Base-by-base conservation (phyloP, 1,140 invertebrate genomes). In the Drosophila chauvacae region DNA sequence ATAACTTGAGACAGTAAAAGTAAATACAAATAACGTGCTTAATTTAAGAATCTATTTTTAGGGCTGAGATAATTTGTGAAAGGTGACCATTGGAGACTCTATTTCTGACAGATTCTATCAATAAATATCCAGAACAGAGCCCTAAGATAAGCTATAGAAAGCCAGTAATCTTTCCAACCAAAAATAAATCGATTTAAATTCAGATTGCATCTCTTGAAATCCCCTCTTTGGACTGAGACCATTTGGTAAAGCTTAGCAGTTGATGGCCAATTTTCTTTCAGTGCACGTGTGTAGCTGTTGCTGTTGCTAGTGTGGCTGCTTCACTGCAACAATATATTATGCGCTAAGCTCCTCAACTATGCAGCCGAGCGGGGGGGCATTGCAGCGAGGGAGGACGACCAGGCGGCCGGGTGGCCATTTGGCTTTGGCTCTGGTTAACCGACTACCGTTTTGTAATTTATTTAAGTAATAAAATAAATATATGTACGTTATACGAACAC, bases 391-490 rank as follows among this genome's bases (percentile, higher is more conserved):
- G 33, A 20, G 50, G 37, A 45, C 39, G n/a, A 50, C 45, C 35
- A 45, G 41, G 45, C 48, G 47, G 55, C 47, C 45, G 42, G 68
- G 48, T 71, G 81, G 80, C 81, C 80, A 79, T 87, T 82, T 86
- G 79, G 83, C 84, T 83, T 71, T 83, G 80, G 77, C 85, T 80
- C 72, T 78, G 84, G 84, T 88, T 90, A 88, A 88, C 84, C 84
- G 81, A 88, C 84, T 75, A 88, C 80, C 85, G 82, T 88, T 88
- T 88, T 88, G 84, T 88, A 88, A 88, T 88, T 88, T 88, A 88
- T 88, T 88, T 88, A 88, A 88, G 84, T 88, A 88, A 88, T 88
- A 88, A 88, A 88, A 88, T 88, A 88, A 87, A 87, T 90, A 88
- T 88, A 71, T 74, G 73, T 72, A 80, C 71, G 80, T 62, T 63